phyloP scores from a whole-genome alignment of 2,888 invertebrate species.

The Mechanitis mazaeus region DNA sequence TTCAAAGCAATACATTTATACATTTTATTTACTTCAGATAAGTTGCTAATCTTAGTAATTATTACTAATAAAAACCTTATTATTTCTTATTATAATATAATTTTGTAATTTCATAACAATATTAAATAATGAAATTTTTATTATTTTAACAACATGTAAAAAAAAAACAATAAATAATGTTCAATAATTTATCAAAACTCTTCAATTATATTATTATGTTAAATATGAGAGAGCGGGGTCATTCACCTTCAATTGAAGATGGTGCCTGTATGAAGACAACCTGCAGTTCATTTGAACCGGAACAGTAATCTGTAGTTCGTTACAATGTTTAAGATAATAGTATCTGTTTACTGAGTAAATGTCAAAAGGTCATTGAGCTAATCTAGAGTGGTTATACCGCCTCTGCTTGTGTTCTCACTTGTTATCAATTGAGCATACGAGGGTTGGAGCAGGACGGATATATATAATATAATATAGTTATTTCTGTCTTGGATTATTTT shows the following conservation, averaged over 20 bases:
- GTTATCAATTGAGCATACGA: slow-evolving; percentile 21
- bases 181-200: too few relatives aligned
- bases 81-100: too few relatives aligned
- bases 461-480: neutral
- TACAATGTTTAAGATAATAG: neutral
- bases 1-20: too few relatives aligned
- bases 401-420: slow-evolving; percentile 12
- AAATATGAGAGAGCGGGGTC: neutral
- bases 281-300: neutral
- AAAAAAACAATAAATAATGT: too few relatives aligned
- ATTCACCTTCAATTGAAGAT: slow-evolving; percentile 4
- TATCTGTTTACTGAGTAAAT: slow-evolving; percentile 12
- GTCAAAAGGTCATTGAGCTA: slow-evolving; percentile 20
- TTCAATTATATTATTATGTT: too few relatives aligned
- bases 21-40: too few relatives aligned
- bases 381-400: slow-evolving; percentile 15
- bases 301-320: neutral
- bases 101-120: too few relatives aligned
- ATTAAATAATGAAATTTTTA: too few relatives aligned
- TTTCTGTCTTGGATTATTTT: too few relatives aligned
- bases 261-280: neutral
- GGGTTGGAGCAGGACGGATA: slow-evolving; percentile 7
- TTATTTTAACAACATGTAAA: too few relatives aligned
- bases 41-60: too few relatives aligned
- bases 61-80: too few relatives aligned